phyloP scores from a whole-genome alignment of 1,140 invertebrate species.

The Plutomurus gul region DNA sequence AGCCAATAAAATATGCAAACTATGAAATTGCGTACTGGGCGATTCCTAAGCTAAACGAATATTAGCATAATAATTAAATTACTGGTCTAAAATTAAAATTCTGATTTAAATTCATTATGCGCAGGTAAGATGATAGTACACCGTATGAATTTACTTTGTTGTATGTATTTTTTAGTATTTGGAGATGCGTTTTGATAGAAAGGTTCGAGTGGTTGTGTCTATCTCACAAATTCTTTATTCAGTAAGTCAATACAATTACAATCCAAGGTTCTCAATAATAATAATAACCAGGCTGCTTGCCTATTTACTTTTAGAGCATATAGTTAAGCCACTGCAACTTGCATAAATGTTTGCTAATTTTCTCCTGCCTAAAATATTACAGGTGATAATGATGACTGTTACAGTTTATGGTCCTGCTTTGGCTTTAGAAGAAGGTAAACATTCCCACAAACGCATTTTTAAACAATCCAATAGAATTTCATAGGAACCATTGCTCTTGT shows the following conservation, averaged over 20 bases:
- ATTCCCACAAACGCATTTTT: too few species aligned
- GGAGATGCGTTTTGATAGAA: conserved; percentile 33
- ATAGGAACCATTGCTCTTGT: too few species aligned
- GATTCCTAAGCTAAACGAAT: background rate
- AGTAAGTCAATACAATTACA: background rate
- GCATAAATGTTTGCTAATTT: background rate
- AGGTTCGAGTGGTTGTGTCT: conserved; percentile 8
- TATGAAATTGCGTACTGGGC: conserved; percentile 23
- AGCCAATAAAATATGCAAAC: conserved; percentile 44
- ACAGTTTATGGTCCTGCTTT: conserved; percentile 31
- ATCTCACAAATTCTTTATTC: background rate
- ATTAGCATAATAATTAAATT: too few species aligned
- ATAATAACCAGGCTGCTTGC: too few species aligned
- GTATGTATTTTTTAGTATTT: conserved; percentile 44
- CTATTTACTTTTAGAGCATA: too few species aligned
- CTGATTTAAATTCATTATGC: too few species aligned
- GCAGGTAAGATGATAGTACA: too few species aligned
- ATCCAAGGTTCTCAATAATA: background rate
- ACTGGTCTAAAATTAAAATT: too few species aligned
- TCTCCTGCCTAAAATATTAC: background rate
- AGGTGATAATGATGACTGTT: conserved; percentile 29
- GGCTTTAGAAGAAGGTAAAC: conserved; percentile 37
- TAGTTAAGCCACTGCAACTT: too few species aligned
- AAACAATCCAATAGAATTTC: too few species aligned
- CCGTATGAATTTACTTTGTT: too few species aligned